phyloP scores from a whole-genome alignment of 2,888 invertebrate species.

The Dryobota labecula region DNA sequence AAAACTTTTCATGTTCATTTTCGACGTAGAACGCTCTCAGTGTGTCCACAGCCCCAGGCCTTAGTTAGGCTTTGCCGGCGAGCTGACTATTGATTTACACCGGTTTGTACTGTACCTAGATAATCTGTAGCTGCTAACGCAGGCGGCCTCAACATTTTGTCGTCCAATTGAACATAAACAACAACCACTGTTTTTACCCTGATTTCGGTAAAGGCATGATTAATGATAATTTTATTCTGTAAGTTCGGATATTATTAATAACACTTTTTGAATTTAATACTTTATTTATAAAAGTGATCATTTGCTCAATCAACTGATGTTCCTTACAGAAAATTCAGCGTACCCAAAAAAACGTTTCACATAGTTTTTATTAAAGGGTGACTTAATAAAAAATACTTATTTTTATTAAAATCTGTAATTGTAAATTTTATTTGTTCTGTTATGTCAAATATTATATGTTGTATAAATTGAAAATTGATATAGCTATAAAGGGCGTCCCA shows the following conservation, averaged over 20 bases:
- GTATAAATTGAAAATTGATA: too few relatives aligned
- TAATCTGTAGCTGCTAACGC: slow-evolving; percentile 28
- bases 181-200: neutral
- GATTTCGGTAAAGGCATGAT: neutral
- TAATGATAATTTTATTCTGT: neutral
- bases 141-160: slow-evolving; percentile 40
- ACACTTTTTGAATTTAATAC: neutral
- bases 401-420: too few relatives aligned
- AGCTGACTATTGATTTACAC: slow-evolving; percentile 50
- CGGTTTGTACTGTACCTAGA: slow-evolving; percentile 26
- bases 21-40: neutral
- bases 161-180: neutral
- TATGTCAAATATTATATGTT: too few relatives aligned
- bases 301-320: too few relatives aligned
- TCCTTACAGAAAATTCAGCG: too few relatives aligned
- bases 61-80: slow-evolving; percentile 15
- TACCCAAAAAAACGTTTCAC: too few relatives aligned
- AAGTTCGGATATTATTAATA: neutral
- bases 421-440: too few relatives aligned
- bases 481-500: too few relatives aligned
- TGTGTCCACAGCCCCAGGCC: neutral
- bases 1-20: neutral
- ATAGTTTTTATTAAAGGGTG: too few relatives aligned
- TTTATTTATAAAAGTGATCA: neutral
- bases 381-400: too few relatives aligned